Percentiles rank a stretch among this genome's conserved stretches.
phyloP scores from a whole-genome alignment of 2,797 vertebrate genomes.

The Xyrichtys novacula region DNA sequence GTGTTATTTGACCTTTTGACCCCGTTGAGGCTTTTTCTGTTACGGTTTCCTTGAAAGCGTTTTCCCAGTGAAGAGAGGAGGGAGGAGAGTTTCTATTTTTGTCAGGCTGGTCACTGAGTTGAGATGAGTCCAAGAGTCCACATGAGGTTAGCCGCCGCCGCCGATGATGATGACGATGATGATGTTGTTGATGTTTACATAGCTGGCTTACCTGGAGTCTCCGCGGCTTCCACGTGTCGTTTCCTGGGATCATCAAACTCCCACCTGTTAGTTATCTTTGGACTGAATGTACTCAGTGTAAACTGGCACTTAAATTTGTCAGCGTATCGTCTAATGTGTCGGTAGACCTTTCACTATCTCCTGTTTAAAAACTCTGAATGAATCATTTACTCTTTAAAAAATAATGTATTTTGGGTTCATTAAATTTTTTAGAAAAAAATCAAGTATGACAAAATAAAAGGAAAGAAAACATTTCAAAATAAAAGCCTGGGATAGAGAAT shows the following conservation, averaged over 20 bases:
- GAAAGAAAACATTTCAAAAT: too few relatives aligned
- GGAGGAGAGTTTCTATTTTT: conserved; percentile 33
- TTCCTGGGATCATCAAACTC: conserved; percentile 15
- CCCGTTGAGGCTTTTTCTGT: conserved; percentile 33
- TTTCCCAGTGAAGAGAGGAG: conserved; percentile 28
- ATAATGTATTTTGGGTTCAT: too few relatives aligned
- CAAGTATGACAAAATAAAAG: too few relatives aligned
- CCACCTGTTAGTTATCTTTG: conserved; percentile 15
- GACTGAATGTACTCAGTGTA: neutral
- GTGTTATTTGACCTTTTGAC: conserved; percentile 20
- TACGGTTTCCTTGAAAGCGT: conserved; percentile 37
- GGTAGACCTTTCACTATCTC: neutral
- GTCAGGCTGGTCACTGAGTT: conserved; percentile 27
- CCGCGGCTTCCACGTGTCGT: conserved; percentile 17
- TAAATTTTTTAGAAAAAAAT: too few relatives aligned
- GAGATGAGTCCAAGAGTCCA: conserved; percentile 40
- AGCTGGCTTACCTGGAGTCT: conserved; percentile 28
- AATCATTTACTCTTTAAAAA: too few relatives aligned
- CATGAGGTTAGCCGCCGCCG: conserved; percentile 25
- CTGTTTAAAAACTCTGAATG: neutral
- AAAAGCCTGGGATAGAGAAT: too few relatives aligned
- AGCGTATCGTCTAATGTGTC: neutral
- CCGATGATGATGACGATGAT: conserved; percentile 5
- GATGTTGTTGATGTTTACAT: conserved; percentile 43
- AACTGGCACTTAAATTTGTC: neutral